Evolutionary conservation across 2,113 vertebrate genomes (phyloP).

Genomic region (Osmerus eperlanus): DNA sequence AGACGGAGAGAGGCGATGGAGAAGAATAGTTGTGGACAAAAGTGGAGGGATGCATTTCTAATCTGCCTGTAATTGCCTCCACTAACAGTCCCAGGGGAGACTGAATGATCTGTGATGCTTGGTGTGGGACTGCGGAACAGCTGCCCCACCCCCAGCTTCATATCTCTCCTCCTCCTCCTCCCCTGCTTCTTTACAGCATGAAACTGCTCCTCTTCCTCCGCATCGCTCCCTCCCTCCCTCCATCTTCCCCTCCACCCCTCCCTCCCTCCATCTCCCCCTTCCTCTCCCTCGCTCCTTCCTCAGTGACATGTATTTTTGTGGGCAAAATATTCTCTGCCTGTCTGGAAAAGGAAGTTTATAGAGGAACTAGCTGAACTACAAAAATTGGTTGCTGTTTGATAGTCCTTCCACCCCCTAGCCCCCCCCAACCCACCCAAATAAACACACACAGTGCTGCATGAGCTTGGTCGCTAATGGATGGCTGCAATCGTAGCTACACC

Average conservation of each 20-base stretch:
- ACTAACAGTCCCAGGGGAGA: constrained; percentile 41
- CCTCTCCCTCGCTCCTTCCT: neutral
- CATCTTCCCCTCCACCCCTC: neutral
- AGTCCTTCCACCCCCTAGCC: no score
- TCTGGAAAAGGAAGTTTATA: neutral
- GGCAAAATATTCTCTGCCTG: neutral
- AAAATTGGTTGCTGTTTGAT: no score
- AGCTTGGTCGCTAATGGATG: constrained; percentile 24
- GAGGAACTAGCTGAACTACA: no score
- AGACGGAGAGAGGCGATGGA: no score
- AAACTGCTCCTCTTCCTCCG: no score
- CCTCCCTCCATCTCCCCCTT: neutral
- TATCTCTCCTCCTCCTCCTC: neutral
- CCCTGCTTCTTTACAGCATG: neutral
- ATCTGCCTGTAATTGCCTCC: constrained; percentile 54
- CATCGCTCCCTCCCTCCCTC: neutral
- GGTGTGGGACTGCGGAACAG: constrained; percentile 22
- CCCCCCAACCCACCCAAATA: neutral
- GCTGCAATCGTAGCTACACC: constrained; percentile 21
- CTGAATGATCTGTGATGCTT: constrained; percentile 12
- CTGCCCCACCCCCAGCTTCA: constrained; percentile 16
- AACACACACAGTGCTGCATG: neutral
- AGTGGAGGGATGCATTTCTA: neutral
- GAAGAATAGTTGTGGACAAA: neutral
- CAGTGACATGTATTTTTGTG: neutral